phyloP scores from a whole-genome alignment of 1,140 invertebrate genomes.

The Brachionus asplanchnoidis region DNA sequence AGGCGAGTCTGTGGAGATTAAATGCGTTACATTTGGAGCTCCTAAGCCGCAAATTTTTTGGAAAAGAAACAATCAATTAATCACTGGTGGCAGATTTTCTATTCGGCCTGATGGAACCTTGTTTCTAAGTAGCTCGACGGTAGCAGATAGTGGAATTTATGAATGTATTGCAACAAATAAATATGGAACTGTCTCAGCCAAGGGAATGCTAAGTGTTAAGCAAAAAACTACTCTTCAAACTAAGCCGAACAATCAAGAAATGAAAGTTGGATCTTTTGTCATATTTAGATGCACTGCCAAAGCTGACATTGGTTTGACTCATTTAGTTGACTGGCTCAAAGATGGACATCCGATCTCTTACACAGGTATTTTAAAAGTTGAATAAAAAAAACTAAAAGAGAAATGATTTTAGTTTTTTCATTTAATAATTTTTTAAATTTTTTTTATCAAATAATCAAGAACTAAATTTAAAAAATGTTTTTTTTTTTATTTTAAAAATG shows the following conservation, averaged over 20 bases:
- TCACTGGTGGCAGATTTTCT: constrained; percentile 39
- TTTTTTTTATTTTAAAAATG: no score
- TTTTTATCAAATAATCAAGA: no score
- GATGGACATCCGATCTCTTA: constrained; percentile 38
- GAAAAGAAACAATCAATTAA: constrained; percentile 27
- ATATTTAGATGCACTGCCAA: constrained; percentile 42
- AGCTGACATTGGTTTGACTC: constrained; percentile 22
- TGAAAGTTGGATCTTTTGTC: constrained; percentile 12
- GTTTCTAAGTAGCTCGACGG: constrained; percentile 7
- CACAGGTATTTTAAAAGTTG: constrained; percentile 13
- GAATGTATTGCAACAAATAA: constrained; percentile 33
- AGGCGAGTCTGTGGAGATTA: constrained; percentile 7
- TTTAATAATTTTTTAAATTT: no score
- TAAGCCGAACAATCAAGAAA: constrained; percentile 40
- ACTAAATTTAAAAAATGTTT: no score
- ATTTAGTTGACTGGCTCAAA: constrained; percentile 40
- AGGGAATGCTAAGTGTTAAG: constrained; percentile 35
- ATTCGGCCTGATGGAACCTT: constrained; percentile 34
- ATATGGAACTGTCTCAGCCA: constrained; percentile 24
- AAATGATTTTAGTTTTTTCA: no score
- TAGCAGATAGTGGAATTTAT: constrained; percentile 38
- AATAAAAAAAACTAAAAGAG: background rate
- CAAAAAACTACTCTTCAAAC: constrained; percentile 25
- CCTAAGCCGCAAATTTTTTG: constrained; percentile 39
- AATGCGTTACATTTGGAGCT: constrained; percentile 34